Evolutionary conservation across 2,888 invertebrate species (phyloP), one percentile per base, ranked within the genome.

Genomic region (Plebejus argus): DNA sequence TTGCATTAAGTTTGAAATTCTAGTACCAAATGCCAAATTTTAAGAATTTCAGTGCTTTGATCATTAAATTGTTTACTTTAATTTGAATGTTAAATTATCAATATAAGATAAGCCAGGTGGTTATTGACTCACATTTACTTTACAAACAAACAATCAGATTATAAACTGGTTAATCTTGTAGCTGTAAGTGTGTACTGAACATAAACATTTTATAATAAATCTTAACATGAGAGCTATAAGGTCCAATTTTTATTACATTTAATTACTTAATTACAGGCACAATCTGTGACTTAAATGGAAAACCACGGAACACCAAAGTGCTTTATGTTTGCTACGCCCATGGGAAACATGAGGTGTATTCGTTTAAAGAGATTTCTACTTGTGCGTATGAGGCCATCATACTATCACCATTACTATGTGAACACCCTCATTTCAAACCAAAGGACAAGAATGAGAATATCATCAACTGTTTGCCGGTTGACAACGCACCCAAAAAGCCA

Each of bases 301-400:
- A 97, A 83, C 98, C 98, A 0, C 95, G 99, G 20, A 91, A 95
- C 28, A 97, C 98, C 0, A 96, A 96, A 85, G 96, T 99, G 2
- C 94, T 97, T 0, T 99, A 99, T 85, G 97, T 99, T 0, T 99
- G 99, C 91, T 98, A 97, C 85, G 95, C 95, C 4, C 97, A 97
- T 83, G 98, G 98, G 2, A 97, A 98, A 84, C 98, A 98, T 83
- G 99, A 99, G 86, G 96, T 99, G 2, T 98, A 97, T 87, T 98
- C 98, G 0, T 95, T 99, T 80, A 99, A 99, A 86, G 99, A 99
- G 90, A 97, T 96, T 0, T 97, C 98, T 0, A 98, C 98, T 0
- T 99, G 99, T 86, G 97, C 98, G 88, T 99, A 99, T 87, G 99
- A 99, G 90, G 96, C 95, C 8, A 96, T 99, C 18, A 97, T 99